Evolutionary conservation across 2,797 vertebrate genomes (phyloP).

Genomic region (Microctenopoma steveboyesi): DNA sequence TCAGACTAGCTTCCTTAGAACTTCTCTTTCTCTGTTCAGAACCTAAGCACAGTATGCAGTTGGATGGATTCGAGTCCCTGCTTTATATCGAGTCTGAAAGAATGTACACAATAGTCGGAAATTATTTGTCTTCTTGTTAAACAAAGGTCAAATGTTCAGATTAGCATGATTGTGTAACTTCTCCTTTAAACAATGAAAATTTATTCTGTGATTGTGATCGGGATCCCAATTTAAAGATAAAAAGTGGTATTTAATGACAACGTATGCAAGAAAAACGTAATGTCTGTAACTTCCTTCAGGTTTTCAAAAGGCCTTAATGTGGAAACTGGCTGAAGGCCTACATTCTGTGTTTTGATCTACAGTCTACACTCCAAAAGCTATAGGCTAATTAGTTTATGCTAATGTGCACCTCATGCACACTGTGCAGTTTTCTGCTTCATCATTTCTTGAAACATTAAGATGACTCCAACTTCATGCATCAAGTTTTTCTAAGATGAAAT

Average conservation of each 20-base stretch:
- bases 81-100: neutral
- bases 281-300: too few species aligned
- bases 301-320: too few species aligned
- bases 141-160: conserved; percentile 17
- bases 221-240: too few species aligned
- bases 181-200: neutral
- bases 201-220: neutral
- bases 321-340: neutral
- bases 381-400: too few species aligned
- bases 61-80: neutral
- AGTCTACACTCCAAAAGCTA: too few species aligned
- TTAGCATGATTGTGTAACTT: conserved; percentile 29
- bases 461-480: conserved; percentile 26
- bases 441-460: neutral
- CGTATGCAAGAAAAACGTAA: too few species aligned
- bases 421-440: conserved; percentile 2
- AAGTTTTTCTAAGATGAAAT: conserved; percentile 34
- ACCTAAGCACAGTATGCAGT: conserved; percentile 5
- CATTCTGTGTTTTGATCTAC: too few species aligned
- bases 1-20: conserved; percentile 60
- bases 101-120: conserved; percentile 38
- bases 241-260: too few species aligned
- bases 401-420: too few species aligned
- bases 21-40: neutral
- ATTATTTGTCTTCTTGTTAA: conserved; percentile 18